A percentile compares a stretch with the other conserved stretches of the same genome.
Evolutionary conservation across 2,888 invertebrate species (phyloP).

Genomic region (Cyclophora punctaria): DNA sequence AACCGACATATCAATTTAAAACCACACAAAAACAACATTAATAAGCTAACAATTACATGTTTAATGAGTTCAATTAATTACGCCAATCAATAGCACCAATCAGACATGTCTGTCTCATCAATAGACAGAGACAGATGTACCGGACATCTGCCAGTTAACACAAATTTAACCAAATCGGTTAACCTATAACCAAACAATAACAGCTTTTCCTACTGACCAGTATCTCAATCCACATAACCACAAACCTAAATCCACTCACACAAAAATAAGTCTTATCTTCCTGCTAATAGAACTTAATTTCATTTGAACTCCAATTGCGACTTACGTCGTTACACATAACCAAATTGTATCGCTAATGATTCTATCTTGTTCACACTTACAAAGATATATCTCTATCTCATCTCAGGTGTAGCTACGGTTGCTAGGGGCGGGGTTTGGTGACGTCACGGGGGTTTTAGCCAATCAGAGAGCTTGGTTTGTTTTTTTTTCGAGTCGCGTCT

Average conservation of each 20-base stretch:
- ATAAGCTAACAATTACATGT: no score
- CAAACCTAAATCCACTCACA: conserved; percentile 13
- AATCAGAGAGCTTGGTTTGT: conserved; percentile 42
- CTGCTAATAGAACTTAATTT: no score
- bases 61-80: conserved; percentile 34
- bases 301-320: no score
- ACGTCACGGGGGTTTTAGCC: conserved; percentile 59
- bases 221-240: conserved; percentile 16
- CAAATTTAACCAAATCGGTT: conserved; percentile 74
- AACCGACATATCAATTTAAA: conserved; percentile 14
- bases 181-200: conserved; percentile 74
- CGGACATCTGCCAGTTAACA: conserved; percentile 68
- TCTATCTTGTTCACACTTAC: conserved; percentile 50
- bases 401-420: conserved; percentile 71
- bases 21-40: not conserved
- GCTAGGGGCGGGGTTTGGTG: conserved; percentile 68
- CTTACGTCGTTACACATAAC: no score
- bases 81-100: conserved; percentile 61
- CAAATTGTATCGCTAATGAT: conserved; percentile 13
- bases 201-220: conserved; percentile 71
- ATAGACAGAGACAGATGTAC: conserved; percentile 40
- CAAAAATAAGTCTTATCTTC: conserved; percentile 9
- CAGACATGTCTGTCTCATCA: conserved; percentile 30
- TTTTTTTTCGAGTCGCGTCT: conserved; percentile 51
- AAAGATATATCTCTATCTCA: conserved; percentile 53